phyloP scores from a whole-genome alignment of 2,797 vertebrate species.

The Channallabes apus region DNA sequence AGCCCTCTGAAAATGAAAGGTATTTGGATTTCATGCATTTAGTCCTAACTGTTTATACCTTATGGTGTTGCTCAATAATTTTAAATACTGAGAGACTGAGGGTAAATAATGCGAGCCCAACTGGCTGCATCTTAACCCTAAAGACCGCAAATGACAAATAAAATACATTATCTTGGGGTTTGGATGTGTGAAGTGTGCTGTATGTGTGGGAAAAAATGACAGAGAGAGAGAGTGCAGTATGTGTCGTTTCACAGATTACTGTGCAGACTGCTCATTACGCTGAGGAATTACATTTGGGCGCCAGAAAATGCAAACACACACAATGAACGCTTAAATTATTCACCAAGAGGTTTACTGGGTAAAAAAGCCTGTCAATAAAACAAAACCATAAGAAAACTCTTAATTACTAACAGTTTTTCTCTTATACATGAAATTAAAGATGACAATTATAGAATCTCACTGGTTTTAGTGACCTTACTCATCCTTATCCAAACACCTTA shows the following conservation, averaged over 20 bases:
- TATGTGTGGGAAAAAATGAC: background rate
- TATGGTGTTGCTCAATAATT: slow-evolving; percentile 2
- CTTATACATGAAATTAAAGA: background rate
- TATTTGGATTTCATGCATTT: slow-evolving; percentile 5
- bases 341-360: background rate
- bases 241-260: slow-evolving; percentile 3
- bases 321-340: slow-evolving; percentile 21
- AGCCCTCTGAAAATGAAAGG: background rate
- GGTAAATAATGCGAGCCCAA: background rate
- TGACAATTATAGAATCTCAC: background rate
- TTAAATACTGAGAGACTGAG: background rate
- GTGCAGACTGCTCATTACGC: slow-evolving; percentile 31
- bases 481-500: background rate
- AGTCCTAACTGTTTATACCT: slow-evolving; percentile 7
- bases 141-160: background rate
- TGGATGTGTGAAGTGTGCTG: background rate
- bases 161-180: background rate
- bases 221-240: background rate
- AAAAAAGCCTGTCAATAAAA: background rate
- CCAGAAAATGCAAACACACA: slow-evolving; percentile 31
- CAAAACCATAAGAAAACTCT: background rate
- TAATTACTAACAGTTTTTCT: background rate
- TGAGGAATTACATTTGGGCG: slow-evolving; percentile 22
- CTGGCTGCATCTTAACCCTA: background rate
- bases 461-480: background rate